Evolutionary conservation across 1,140 invertebrate genomes (phyloP).

Genomic region (Octopus bimaculoides): DNA sequence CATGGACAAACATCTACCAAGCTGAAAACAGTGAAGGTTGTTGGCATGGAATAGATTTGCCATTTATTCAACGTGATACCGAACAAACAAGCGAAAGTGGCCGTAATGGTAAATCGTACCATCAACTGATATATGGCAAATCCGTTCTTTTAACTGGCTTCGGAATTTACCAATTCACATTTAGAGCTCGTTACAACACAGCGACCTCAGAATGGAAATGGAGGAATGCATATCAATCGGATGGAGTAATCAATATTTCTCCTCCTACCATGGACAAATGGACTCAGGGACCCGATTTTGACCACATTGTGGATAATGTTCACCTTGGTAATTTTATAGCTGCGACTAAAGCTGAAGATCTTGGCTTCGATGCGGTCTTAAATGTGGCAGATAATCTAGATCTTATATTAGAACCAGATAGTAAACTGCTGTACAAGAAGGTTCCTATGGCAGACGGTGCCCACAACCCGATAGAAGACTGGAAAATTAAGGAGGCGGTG

Average conservation of each 20-base stretch:
- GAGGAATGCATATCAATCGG: conserved; percentile 14
- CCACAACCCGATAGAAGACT: conserved; percentile 13
- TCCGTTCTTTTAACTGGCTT: conserved; percentile 23
- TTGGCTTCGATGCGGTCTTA: conserved; percentile 27
- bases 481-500: conserved; percentile 20
- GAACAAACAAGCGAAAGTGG: neutral
- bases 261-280: conserved; percentile 21
- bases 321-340: conserved; percentile 35
- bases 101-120: neutral
- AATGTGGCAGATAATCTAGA: conserved; percentile 29
- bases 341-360: conserved; percentile 22
- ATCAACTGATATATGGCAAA: conserved; percentile 17
- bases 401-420: conserved; percentile 19
- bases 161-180: conserved; percentile 22
- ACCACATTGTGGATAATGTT: conserved; percentile 15
- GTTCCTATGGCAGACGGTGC: conserved; percentile 15
- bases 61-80: neutral
- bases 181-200: conserved; percentile 4
- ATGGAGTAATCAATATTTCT: conserved; percentile 18
- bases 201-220: conserved; percentile 18
- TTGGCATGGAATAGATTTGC: conserved; percentile 22
- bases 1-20: conserved; percentile 27
- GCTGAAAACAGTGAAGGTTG: conserved; percentile 22
- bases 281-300: conserved; percentile 23
- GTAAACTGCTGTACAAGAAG: conserved; percentile 26